Evolutionary conservation across 2,888 invertebrate genomes (phyloP).

Genomic region (Melanostoma mellinum): DNA sequence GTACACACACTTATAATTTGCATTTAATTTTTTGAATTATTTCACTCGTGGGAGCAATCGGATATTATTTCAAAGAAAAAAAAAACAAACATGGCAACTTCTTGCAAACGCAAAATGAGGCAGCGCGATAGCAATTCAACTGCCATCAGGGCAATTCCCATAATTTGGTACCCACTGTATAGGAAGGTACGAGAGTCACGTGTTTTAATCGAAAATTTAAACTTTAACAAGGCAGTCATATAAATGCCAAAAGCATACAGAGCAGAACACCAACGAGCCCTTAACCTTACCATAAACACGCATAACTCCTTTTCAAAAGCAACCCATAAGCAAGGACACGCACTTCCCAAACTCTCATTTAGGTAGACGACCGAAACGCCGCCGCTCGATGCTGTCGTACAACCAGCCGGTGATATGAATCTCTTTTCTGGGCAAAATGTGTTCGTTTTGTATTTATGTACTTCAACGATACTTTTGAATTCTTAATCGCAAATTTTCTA

Average conservation of each 20-base stretch:
- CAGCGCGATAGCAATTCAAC: constrained; percentile 27
- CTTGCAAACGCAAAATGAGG: constrained; percentile 33
- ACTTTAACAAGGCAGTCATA: constrained; percentile 55
- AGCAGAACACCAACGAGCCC: constrained; percentile 16
- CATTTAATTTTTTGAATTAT: constrained; percentile 29
- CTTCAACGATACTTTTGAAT: constrained; percentile 65
- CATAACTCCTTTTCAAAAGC: constrained; percentile 11
- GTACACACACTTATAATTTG: constrained; percentile 2
- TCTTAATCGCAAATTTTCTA: constrained; percentile 62
- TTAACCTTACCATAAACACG: background rate
- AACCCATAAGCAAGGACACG: constrained; percentile 24
- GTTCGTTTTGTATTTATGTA: constrained; percentile 57
- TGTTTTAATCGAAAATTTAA: constrained; percentile 67
- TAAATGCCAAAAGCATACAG: constrained; percentile 41
- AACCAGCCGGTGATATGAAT: constrained; percentile 15
- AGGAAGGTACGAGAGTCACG: constrained; percentile 34
- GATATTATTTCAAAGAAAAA: background rate
- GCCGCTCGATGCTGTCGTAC: background rate
- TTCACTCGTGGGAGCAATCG: constrained; percentile 45
- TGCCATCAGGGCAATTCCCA: constrained; percentile 22
- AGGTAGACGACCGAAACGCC: background rate
- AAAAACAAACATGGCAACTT: background rate
- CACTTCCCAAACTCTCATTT: background rate
- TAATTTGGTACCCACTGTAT: constrained; percentile 9
- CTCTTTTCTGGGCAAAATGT: constrained; percentile 42